Evolutionary conservation across 2,888 invertebrate genomes (phyloP).

Genomic region (Chrysopilus asiliformis): DNA sequence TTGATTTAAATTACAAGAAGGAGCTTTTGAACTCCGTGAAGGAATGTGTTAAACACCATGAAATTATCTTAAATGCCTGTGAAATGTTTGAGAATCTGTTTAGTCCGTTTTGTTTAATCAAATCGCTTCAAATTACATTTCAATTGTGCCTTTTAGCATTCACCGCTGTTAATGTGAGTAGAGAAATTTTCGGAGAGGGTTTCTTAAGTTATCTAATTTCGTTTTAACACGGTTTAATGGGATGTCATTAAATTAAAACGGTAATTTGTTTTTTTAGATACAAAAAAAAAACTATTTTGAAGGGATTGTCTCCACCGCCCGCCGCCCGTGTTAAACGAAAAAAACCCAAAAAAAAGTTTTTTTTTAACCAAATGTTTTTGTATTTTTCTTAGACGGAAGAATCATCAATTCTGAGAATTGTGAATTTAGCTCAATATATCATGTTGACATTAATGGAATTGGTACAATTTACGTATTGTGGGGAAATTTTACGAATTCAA

Average conservation of each 20-base stretch:
- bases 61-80: slow-evolving; percentile 23
- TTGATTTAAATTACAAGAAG: neutral
- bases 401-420: slow-evolving; percentile 9
- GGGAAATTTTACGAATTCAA: slow-evolving; percentile 22
- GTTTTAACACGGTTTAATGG: too few species aligned
- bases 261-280: too few species aligned
- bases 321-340: too few species aligned
- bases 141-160: slow-evolving; percentile 29
- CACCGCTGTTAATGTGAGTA: slow-evolving; percentile 26
- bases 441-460: slow-evolving; percentile 24
- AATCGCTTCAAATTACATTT: slow-evolving; percentile 25
- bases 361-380: too few species aligned
- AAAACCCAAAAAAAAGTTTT: too few species aligned
- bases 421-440: slow-evolving; percentile 25
- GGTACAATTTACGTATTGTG: slow-evolving; percentile 27
- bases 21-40: too few species aligned
- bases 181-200: neutral
- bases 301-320: too few species aligned
- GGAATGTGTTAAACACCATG: slow-evolving; percentile 27
- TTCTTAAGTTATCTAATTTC: too few species aligned
- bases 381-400: slow-evolving; percentile 1
- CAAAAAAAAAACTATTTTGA: too few species aligned
- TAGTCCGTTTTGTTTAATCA: slow-evolving; percentile 27
- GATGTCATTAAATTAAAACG: too few species aligned
- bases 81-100: slow-evolving; percentile 27